phyloP scores from a whole-genome alignment of 1,140 invertebrate genomes.

The Phymastichus coffea region DNA sequence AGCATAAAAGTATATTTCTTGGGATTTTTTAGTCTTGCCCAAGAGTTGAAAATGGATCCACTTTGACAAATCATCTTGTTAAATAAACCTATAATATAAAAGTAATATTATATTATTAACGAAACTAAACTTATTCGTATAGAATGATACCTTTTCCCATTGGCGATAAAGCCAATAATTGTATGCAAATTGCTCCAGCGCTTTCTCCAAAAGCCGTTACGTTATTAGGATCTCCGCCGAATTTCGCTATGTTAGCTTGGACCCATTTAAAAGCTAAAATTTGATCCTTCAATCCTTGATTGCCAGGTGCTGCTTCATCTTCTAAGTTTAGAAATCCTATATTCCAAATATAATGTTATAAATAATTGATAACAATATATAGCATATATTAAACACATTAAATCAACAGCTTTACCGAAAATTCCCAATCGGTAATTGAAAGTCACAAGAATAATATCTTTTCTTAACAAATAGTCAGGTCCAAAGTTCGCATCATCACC shows the following conservation, averaged over 20 bases:
- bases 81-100: too few relatives aligned
- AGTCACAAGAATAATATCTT: constrained; percentile 65
- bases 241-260: constrained; percentile 60
- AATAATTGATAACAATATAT: too few relatives aligned
- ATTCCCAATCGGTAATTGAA: constrained; percentile 69
- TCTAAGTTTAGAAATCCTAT: constrained; percentile 30
- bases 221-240: constrained; percentile 62
- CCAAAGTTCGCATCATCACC: constrained; percentile 48
- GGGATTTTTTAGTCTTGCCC: constrained; percentile 61
- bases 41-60: constrained; percentile 72
- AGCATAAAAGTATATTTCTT: constrained; percentile 44
- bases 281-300: constrained; percentile 58
- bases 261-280: constrained; percentile 62
- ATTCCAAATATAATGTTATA: too few relatives aligned
- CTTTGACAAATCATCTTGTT: too few relatives aligned
- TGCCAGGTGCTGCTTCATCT: constrained; percentile 41
- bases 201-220: constrained; percentile 67
- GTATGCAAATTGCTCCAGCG: constrained; percentile 46
- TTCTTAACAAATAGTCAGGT: constrained; percentile 51
- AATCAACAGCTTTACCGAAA: constrained; percentile 59
- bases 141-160: too few relatives aligned
- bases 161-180: background rate
- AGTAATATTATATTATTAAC: too few relatives aligned
- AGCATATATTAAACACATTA: too few relatives aligned
- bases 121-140: too few relatives aligned